Base-by-base conservation (phyloP, 2,888 invertebrate species). In the Tiliacea citrago region DNA sequence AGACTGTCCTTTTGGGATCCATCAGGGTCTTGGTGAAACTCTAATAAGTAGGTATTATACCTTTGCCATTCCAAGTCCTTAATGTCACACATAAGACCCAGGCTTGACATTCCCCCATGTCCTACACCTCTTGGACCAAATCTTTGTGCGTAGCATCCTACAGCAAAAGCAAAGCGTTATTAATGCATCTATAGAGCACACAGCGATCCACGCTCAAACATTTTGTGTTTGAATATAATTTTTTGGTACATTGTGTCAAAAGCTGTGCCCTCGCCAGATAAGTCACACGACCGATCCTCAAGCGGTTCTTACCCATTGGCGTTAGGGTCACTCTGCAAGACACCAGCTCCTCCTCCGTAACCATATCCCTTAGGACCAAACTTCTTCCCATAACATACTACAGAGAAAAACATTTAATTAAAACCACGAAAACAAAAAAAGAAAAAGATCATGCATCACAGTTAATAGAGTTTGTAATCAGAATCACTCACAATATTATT, bases 301-400 rank as follows among this genome's bases (percentile, higher is more conserved):
- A 90, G 89, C 87, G 82, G 77, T 88, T 92, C 97, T 97, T 97
- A 98, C 98, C 98, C 98, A 96, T 98, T 98, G 94, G 98, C 97
- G 96, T 97, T 97, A 96, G 97, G 97, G 97, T 99, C 99, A 96
- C 98, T 98, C 97, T 99, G 98, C 92, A 99, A 97, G 89, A 98
- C 98, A 93, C 99, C 99, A 93, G 98, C 99, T 93, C 99, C 99
- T 97, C 99, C 98, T 92, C 99, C 99, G 96, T 99, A 99, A 92
- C 99, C 99, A 96, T 99, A 99, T 95, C 99, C 99, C 97, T 98
- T 99, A 91, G 99, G 99, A 91, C 99, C 99, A 97, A 98, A 99
- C 97, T 98, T 98, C 97, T 99, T 99, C 94, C 98, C 98, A 97
- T 99, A 99, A 97, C 99, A 99, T 93, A 98, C 98, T 98, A 95